phyloP scores from a whole-genome alignment of 2,888 invertebrate species.

The Therioaphis trifolii region DNA sequence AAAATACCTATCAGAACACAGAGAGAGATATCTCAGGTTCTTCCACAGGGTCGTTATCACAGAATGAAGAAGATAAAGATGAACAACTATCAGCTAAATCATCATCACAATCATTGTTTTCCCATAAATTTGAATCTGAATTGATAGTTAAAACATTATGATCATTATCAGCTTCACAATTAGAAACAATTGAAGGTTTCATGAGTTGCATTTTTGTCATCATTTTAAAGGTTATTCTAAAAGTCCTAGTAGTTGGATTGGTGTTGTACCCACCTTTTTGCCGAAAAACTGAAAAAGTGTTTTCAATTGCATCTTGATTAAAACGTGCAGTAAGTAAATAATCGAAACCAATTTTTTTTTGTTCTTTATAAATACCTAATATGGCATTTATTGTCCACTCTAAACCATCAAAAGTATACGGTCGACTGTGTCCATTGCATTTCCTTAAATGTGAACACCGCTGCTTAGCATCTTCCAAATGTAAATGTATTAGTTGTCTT shows the following conservation, averaged over 20 bases:
- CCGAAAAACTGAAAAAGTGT: slow-evolving; percentile 65
- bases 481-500: slow-evolving; percentile 44
- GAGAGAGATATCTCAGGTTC: background rate
- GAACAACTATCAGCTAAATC: no score
- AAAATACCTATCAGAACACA: slow-evolving; percentile 13
- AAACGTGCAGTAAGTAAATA: slow-evolving; percentile 64
- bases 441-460: no score
- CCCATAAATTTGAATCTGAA: slow-evolving; percentile 12
- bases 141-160: background rate
- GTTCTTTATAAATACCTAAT: no score
- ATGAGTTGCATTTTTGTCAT: slow-evolving; percentile 17
- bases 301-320: slow-evolving; percentile 66
- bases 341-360: slow-evolving; percentile 62
- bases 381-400: slow-evolving; percentile 65
- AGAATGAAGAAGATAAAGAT: no score
- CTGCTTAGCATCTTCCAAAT: slow-evolving; percentile 62
- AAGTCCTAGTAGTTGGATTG: no score
- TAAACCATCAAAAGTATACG: slow-evolving; percentile 66
- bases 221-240: slow-evolving; percentile 24
- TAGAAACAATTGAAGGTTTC: slow-evolving; percentile 6
- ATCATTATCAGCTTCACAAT: background rate
- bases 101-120: slow-evolving; percentile 3
- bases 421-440: slow-evolving; percentile 14
- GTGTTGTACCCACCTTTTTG: slow-evolving; percentile 65
- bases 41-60: no score